Base-by-base conservation (phyloP, 2,797 vertebrate species). In the Malurus splendens region DNA sequence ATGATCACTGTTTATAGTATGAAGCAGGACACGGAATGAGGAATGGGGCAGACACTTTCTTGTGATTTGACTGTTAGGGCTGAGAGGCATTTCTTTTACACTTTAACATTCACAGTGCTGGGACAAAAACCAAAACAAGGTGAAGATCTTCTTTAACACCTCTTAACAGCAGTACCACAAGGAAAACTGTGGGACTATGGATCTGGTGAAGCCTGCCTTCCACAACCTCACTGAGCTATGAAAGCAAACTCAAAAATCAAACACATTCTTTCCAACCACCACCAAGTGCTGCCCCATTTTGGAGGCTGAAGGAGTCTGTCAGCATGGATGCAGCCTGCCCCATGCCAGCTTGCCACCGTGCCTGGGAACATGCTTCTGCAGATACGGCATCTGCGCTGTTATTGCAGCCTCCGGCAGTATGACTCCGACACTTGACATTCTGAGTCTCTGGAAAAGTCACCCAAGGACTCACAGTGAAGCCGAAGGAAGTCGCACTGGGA, bases 1-100 rank as follows among this genome's bases (percentile, higher is more conserved):
- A 86, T 76, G 61, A 92, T 67, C 61, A 36, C 50, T 92, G 82
- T 92, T 94, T 93, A 90, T 30, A 80, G 50, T 36, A 38, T 48
- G 60, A 92, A 82, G 54, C 30, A 71, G 83, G 51, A 71, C 67
- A 47, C 1, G 2, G 80, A 86, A 92, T 32, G 18, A 61, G 39
- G 74, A 75, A 64, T 33, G 52, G 18, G 41, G 23, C 51, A 79
- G 54, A 41, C 0, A 0, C 61, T 82, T 74, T 84, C 45, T 52
- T 80, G 48, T 57, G 45, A 56, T 71, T 70, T 64, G 42, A 56
- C 30, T 70, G 18, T 38, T 50, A 79, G 18, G 4, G 3, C 7
- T 77, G 47, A 73, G 28, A 82, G 20, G 9, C 17, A 61, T 55
- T 89, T 77, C 10, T 87, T 44, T 56, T 78, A 38, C 14, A 60